Conservation (phyloP, 2,797 vertebrate species). For the Heliangelus exortis region DNA sequence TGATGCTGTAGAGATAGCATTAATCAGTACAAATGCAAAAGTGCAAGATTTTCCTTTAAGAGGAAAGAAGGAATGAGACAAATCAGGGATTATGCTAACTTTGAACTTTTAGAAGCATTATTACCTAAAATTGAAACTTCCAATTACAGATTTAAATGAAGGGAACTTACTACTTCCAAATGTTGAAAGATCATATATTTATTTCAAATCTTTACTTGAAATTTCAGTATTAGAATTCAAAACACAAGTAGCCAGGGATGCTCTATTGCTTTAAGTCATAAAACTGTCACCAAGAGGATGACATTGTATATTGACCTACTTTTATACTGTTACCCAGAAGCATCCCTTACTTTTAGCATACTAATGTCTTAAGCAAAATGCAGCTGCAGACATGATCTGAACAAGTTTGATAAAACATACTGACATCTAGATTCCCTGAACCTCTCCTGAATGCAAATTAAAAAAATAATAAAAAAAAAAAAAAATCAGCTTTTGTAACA, state of each 20-base stretch:
- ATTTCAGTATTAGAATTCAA: slow-evolving; percentile 39
- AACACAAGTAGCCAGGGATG: background rate
- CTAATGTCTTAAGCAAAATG: slow-evolving; percentile 44
- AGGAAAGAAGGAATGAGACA: slow-evolving; percentile 8
- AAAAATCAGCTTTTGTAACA: background rate
- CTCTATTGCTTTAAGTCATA: slow-evolving; percentile 58
- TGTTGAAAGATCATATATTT: background rate
- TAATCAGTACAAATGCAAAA: background rate
- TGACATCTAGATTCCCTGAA: slow-evolving; percentile 18
- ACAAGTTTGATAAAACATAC: slow-evolving; percentile 23
- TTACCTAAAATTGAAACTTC: background rate
- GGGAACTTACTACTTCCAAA: background rate
- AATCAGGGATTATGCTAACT: background rate
- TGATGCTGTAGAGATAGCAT: background rate
- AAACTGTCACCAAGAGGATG: slow-evolving; percentile 41
- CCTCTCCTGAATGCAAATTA: background rate
- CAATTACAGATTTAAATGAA: background rate
- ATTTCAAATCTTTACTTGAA: background rate
- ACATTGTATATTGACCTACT: slow-evolving; percentile 54
- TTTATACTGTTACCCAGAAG: slow-evolving; percentile 56
- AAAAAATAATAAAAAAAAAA: background rate
- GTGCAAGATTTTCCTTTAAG: background rate
- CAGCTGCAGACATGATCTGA: slow-evolving; percentile 25
- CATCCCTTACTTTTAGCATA: slow-evolving; percentile 44
- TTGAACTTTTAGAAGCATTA: background rate